These are phyloP conservation scores for Pterocles orientalis DNA, from an alignment of 2,113 vertebrate species.

Conservation along the genomic window DNA sequence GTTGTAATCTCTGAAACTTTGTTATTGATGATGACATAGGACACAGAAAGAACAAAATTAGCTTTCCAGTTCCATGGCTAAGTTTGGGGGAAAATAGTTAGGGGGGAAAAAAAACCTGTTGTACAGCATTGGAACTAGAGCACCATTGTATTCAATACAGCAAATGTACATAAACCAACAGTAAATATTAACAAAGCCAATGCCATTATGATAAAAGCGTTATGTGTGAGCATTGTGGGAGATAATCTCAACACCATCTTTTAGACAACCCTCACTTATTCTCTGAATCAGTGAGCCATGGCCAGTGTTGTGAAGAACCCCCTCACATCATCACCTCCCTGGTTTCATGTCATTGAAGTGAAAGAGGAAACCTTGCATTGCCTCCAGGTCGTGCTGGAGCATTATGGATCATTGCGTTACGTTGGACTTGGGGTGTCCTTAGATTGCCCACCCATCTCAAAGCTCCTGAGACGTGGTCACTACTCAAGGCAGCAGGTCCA, in stretches of 20 bases:
- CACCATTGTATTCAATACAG: neutral
- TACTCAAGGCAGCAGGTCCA: neutral
- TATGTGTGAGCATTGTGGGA: neutral
- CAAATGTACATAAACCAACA: neutral
- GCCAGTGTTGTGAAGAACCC: neutral
- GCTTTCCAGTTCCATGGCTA: neutral
- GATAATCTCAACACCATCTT: neutral
- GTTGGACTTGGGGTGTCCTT: neutral
- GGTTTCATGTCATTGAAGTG: neutral
- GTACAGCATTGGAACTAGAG: neutral
- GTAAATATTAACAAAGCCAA: neutral
- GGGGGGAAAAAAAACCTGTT: neutral
- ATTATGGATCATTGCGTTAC: neutral
- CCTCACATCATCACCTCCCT: neutral
- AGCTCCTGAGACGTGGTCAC: neutral
- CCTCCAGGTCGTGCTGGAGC: neutral
- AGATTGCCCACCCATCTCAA: neutral
- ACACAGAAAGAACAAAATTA: neutral
- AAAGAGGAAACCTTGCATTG: neutral
- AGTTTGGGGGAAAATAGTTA: neutral
- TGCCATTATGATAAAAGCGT: neutral
- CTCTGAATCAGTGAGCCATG: neutral
- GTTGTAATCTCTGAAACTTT: neutral
- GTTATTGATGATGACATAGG: neutral
- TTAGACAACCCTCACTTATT: neutral